Conservation (phyloP, 2,888 invertebrate species). For the Empis stercorea region DNA sequence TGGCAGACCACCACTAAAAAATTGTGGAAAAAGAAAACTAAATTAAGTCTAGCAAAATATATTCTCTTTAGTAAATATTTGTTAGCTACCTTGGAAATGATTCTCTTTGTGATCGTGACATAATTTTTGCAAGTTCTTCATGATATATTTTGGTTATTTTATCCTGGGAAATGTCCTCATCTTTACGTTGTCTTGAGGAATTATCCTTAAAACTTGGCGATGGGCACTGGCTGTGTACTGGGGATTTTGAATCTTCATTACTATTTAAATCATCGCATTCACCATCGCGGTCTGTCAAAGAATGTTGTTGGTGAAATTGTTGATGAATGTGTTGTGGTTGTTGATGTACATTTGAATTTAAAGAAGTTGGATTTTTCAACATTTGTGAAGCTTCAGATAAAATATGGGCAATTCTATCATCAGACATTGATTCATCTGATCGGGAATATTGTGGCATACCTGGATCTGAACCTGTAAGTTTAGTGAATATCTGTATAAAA, state of each 20-base stretch:
- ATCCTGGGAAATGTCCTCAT: slow-evolving; percentile 89
- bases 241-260: slow-evolving; percentile 71
- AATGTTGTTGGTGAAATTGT: slow-evolving; percentile 27
- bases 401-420: slow-evolving; percentile 88
- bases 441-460: slow-evolving; percentile 66
- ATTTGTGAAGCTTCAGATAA: slow-evolving; percentile 84
- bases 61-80: neutral
- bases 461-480: slow-evolving; percentile 45
- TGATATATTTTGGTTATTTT: slow-evolving; percentile 91
- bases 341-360: slow-evolving; percentile 20
- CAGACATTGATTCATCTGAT: slow-evolving; percentile 65
- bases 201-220: slow-evolving; percentile 61
- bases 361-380: slow-evolving; percentile 50
- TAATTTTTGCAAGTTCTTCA: slow-evolving; percentile 86
- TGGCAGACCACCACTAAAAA: slow-evolving; percentile 52
- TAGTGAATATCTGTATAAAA: slow-evolving; percentile 13
- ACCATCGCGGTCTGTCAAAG: slow-evolving; percentile 39
- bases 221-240: slow-evolving; percentile 58
- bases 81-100: slow-evolving; percentile 61
- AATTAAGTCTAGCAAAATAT: slow-evolving; percentile 26
- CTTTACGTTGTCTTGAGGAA: slow-evolving; percentile 34
- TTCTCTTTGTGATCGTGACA: slow-evolving; percentile 68
- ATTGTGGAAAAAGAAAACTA: slow-evolving; percentile 72
- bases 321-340: slow-evolving; percentile 38
- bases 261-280: slow-evolving; percentile 50